Percentiles rank a stretch among this genome's conserved stretches.
phyloP scores from a whole-genome alignment of 2,888 invertebrate species.

The Oxytorus armatus region DNA sequence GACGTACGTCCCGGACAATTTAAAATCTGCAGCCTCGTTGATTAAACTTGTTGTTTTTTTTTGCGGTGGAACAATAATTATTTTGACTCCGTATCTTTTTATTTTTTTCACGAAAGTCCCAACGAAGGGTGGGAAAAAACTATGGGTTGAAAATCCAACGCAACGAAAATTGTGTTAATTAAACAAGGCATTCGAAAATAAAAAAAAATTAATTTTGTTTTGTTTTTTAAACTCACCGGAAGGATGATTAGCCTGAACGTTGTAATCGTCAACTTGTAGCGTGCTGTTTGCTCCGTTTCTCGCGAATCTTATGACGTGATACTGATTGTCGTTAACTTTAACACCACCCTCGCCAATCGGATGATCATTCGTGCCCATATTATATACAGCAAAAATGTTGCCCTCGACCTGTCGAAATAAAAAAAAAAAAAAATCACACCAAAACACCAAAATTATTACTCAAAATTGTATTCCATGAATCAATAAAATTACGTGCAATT shows the following conservation, averaged over 20 bases:
- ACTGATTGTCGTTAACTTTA: slow-evolving; percentile 96
- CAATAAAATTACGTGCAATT: no score
- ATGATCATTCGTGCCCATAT: slow-evolving; percentile 96
- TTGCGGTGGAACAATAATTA: no score
- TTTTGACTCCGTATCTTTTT: no score
- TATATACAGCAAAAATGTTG: slow-evolving; percentile 96
- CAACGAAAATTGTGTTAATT: no score
- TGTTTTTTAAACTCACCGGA: slow-evolving; percentile 87
- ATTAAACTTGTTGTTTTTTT: no score
- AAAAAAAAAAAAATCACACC: slow-evolving; percentile 1
- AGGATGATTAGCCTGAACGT: slow-evolving; percentile 93
- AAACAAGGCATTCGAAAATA: background rate
- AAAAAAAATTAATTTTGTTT: slow-evolving; percentile 10
- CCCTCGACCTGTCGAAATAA: slow-evolving; percentile 90
- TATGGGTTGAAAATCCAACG: no score
- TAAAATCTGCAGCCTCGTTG: no score
- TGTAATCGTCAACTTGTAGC: slow-evolving; percentile 96
- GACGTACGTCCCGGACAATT: no score
- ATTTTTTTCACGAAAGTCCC: no score
- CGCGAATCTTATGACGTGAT: slow-evolving; percentile 96
- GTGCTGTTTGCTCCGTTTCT: slow-evolving; percentile 95
- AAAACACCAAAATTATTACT: no score
- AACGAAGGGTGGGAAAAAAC: no score
- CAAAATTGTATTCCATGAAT: no score
- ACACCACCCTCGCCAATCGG: slow-evolving; percentile 96